A percentile compares a stretch with the other conserved stretches of the same genome.
These are phyloP conservation scores for Cheilosia pagana DNA, from an alignment of 2,888 invertebrate genomes.

Conservation along the genomic window DNA sequence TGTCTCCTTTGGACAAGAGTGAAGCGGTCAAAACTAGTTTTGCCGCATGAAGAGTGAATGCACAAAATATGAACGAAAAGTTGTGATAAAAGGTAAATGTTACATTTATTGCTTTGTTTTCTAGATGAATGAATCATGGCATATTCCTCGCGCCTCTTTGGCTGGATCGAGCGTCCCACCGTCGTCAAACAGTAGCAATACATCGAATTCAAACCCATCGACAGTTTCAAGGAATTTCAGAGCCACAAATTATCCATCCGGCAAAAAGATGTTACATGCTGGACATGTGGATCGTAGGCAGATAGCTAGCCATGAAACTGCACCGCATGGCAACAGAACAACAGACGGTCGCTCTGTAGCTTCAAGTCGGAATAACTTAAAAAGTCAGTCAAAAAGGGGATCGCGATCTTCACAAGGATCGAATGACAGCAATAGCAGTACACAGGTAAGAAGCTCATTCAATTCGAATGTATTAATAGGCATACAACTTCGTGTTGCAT, in stretches of 20 bases:
- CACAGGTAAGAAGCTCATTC: conserved; percentile 86
- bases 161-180: conserved; percentile 81
- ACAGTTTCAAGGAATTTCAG: conserved; percentile 72
- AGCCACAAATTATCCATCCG: conserved; percentile 10
- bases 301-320: not conserved
- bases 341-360: conserved; percentile 24
- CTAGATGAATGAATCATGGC: conserved; percentile 87
- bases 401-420: conserved; percentile 88
- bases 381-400: conserved; percentile 82
- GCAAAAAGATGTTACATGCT: conserved; percentile 1
- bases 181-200: conserved; percentile 80
- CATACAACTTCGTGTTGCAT: not conserved
- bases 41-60: conserved; percentile 37
- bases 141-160: conserved; percentile 92
- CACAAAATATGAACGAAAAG: conserved; percentile 26
- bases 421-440: conserved; percentile 89
- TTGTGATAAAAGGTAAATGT: conserved; percentile 32
- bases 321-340: not conserved
- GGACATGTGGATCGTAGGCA: conserved; percentile 10
- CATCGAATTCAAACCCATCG: conserved; percentile 80
- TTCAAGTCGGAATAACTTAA: conserved; percentile 45
- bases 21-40: conserved; percentile 59
- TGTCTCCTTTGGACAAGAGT: conserved; percentile 8
- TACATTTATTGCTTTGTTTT: conserved; percentile 32
- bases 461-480: conserved; percentile 11